Conservation (phyloP, 2,888 invertebrate species). For the Pycnomerus fuliginosus region DNA sequence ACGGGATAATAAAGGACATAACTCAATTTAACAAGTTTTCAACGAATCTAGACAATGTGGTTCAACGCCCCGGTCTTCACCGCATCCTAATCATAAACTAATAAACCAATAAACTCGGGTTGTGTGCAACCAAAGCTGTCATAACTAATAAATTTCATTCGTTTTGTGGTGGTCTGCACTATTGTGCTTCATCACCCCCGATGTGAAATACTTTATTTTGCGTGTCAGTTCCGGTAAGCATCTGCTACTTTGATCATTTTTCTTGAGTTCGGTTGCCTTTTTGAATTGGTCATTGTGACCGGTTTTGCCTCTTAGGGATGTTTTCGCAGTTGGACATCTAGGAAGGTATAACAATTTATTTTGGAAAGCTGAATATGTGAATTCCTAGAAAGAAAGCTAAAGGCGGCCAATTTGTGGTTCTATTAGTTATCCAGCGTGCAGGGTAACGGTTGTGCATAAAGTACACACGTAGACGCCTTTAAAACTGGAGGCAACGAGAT, state of each 20-base stretch:
- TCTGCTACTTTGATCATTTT: slow-evolving; percentile 36
- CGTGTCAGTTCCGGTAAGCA: slow-evolving; percentile 29
- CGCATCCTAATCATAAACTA: slow-evolving; percentile 28
- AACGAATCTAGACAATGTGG: slow-evolving; percentile 15
- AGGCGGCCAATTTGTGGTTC: no score
- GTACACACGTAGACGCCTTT: slow-evolving; percentile 20
- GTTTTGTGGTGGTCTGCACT: slow-evolving; percentile 10
- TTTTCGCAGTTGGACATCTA: slow-evolving; percentile 49
- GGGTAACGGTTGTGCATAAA: slow-evolving; percentile 21
- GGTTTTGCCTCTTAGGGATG: slow-evolving; percentile 47
- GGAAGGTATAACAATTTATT: slow-evolving; percentile 17
- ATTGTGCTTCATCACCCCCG: slow-evolving; percentile 13
- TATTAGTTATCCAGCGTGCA: no score
- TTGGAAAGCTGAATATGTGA: slow-evolving; percentile 17
- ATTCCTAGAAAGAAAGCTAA: slow-evolving; percentile 18
- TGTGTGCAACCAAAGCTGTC: slow-evolving; percentile 32
- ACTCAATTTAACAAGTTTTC: slow-evolving; percentile 17
- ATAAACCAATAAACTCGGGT: slow-evolving; percentile 32
- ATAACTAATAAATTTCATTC: slow-evolving; percentile 38
- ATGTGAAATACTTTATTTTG: slow-evolving; percentile 12
- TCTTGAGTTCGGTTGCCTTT: slow-evolving; percentile 39
- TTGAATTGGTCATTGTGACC: slow-evolving; percentile 42
- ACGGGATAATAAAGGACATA: slow-evolving; percentile 20
- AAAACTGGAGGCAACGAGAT: slow-evolving; percentile 39
- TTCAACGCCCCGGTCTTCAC: slow-evolving; percentile 12